Percentiles rank a stretch among this genome's conserved stretches.
These are phyloP conservation scores for Lithobates pipiens DNA, from an alignment of 2,797 vertebrate species.

Conservation along the genomic window DNA sequence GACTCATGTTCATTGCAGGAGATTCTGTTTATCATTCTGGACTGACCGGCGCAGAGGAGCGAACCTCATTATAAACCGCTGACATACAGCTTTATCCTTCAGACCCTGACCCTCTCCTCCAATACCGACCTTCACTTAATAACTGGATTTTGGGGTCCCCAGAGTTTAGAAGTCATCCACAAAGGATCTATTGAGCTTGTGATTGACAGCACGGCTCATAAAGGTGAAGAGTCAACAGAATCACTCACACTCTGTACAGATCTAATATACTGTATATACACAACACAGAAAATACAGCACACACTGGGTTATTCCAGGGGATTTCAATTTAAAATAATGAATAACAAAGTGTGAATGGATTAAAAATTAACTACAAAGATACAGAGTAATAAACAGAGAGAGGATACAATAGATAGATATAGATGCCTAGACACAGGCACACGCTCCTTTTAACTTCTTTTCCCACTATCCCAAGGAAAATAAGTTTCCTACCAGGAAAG, in stretches of 20 bases:
- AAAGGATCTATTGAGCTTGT: background rate
- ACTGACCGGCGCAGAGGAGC: background rate
- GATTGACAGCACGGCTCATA: slow-evolving; percentile 9
- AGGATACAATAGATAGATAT: no score
- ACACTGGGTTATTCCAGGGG: no score
- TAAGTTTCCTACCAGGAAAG: no score
- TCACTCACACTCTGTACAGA: background rate
- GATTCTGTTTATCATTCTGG: slow-evolving; percentile 5
- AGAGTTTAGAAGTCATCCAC: background rate
- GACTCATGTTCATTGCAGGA: background rate
- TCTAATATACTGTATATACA: background rate
- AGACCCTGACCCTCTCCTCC: background rate
- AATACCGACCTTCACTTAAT: background rate
- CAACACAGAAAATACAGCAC: no score
- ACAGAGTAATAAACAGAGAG: no score
- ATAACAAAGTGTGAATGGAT: no score
- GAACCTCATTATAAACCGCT: background rate
- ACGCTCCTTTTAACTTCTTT: no score
- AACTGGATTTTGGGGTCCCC: slow-evolving; percentile 23
- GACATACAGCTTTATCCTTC: background rate
- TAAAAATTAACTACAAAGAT: no score
- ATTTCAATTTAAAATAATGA: no score
- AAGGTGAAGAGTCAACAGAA: background rate
- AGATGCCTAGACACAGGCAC: no score
- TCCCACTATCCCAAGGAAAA: no score